Percentiles rank a stretch among this genome's conserved stretches.
phyloP scores from a whole-genome alignment of 2,797 vertebrate species.

The Chelmon rostratus region DNA sequence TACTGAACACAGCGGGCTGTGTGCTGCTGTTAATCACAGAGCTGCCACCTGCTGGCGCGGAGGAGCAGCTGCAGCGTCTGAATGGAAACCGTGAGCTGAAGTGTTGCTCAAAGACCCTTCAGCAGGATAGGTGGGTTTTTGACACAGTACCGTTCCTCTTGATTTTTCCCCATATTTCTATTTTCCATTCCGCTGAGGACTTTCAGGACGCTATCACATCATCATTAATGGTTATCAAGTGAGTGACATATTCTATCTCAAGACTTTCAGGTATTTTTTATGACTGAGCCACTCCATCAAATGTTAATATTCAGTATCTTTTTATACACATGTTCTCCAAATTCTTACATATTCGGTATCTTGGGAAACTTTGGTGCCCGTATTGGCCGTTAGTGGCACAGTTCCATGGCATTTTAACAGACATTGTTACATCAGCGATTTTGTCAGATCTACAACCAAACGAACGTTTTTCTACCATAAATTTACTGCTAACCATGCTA shows the following conservation, averaged over 20 bases:
- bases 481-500: neutral
- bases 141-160: neutral
- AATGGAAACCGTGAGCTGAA: fast-evolving
- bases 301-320: neutral
- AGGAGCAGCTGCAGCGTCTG: constrained; percentile 47
- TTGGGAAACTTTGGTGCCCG: neutral
- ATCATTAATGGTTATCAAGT: no score
- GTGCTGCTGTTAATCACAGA: fast-evolving
- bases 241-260: neutral
- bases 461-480: no score
- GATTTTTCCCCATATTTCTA: neutral
- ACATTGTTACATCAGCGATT: neutral
- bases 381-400: neutral
- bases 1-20: neutral
- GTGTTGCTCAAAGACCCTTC: neutral
- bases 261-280: neutral
- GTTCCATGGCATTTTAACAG: no score
- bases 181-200: neutral
- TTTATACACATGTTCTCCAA: neutral
- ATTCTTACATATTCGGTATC: no score
- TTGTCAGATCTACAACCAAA: no score
- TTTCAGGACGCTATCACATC: neutral
- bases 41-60: constrained; percentile 69
- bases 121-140: neutral
- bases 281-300: neutral